A percentile compares a stretch with the other conserved stretches of the same genome.
Conservation (phyloP, 2,797 vertebrate species). For the Melanotaenia pygmaea region DNA sequence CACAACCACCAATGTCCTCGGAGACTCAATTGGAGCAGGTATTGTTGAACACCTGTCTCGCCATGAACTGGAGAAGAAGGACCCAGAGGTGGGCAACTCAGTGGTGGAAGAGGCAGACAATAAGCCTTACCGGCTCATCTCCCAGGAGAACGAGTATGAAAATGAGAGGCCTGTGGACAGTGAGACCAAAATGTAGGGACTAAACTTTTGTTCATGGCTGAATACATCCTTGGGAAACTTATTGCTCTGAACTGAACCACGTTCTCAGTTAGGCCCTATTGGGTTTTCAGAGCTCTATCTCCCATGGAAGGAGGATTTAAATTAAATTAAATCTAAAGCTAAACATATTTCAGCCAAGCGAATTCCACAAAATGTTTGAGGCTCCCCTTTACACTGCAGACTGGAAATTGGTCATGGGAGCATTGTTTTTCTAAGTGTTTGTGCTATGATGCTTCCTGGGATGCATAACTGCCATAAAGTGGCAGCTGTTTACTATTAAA, state of each 20-base stretch:
- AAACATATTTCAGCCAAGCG: slow-evolving; percentile 52
- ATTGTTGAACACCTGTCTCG: slow-evolving; percentile 95
- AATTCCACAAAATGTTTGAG: slow-evolving; percentile 24
- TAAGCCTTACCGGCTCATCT: slow-evolving; percentile 91
- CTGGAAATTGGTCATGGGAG: slow-evolving; percentile 32
- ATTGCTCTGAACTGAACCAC: slow-evolving; percentile 31
- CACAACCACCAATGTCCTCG: slow-evolving; percentile 94
- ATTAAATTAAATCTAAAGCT: slow-evolving; percentile 36
- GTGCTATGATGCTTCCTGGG: slow-evolving; percentile 19
- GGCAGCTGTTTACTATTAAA: slow-evolving; percentile 51
- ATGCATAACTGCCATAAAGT: slow-evolving; percentile 18
- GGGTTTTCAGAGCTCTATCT: slow-evolving; percentile 32
- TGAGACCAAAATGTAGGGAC: slow-evolving; percentile 94
- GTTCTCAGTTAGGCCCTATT: slow-evolving; percentile 23
- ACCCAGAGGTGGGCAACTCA: slow-evolving; percentile 89
- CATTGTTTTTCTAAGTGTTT: slow-evolving; percentile 40
- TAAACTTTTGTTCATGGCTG: not conserved
- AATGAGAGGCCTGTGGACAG: slow-evolving; percentile 86
- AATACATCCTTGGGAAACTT: slow-evolving; percentile 16
- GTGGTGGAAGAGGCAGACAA: slow-evolving; percentile 93
- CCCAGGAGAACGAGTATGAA: slow-evolving; percentile 87
- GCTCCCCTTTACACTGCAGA: slow-evolving; percentile 12
- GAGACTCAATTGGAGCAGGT: slow-evolving; percentile 95
- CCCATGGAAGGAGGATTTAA: slow-evolving; percentile 11
- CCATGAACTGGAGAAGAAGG: slow-evolving; percentile 88